These are phyloP conservation scores for Lonchura striata DNA, from an alignment of 2,113 vertebrate genomes.

Conservation along the genomic window DNA sequence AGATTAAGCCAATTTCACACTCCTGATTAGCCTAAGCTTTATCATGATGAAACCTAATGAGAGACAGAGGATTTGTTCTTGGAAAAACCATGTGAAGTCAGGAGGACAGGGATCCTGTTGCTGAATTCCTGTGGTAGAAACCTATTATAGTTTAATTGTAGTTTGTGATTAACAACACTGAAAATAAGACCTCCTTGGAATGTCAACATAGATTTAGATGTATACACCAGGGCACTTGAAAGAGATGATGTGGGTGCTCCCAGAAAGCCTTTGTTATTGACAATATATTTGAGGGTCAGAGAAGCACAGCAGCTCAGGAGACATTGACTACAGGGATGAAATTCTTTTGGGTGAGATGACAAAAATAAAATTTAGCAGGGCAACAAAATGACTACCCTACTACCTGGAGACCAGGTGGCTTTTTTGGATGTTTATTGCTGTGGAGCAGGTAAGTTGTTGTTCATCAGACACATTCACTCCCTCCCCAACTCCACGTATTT, in stretches of 20 bases:
- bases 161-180: background rate
- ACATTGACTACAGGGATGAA: background rate
- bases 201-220: background rate
- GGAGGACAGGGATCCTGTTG: background rate
- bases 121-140: background rate
- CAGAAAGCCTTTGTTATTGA: background rate
- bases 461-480: background rate
- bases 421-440: background rate
- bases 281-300: background rate
- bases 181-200: background rate
- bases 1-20: background rate
- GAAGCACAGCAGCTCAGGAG: background rate
- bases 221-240: background rate
- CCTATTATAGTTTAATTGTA: background rate
- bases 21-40: background rate
- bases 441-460: background rate
- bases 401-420: background rate
- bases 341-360: background rate
- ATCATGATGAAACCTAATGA: accelerated
- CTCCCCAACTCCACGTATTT: background rate
- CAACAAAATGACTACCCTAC: background rate
- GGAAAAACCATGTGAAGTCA: background rate
- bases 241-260: accelerated
- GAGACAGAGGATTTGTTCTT: background rate
- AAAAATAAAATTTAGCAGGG: background rate